A percentile compares a stretch with the other conserved stretches of the same genome.
phyloP scores from a whole-genome alignment of 2,888 invertebrate genomes.

The Drosophila robusta region DNA sequence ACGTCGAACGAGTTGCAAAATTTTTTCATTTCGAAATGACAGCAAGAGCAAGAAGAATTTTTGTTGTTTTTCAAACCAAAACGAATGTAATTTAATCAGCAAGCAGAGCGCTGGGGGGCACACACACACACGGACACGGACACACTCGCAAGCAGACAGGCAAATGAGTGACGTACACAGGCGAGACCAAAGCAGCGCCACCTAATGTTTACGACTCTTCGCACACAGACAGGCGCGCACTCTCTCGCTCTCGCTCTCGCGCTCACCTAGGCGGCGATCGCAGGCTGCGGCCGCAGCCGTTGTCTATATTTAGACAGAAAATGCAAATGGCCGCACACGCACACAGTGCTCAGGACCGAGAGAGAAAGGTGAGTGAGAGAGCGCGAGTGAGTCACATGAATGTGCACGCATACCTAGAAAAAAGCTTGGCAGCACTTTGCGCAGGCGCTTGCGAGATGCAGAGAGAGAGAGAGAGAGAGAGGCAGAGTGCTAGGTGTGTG shows the following conservation, averaged over 20 bases:
- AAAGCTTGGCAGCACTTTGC: constrained; percentile 51
- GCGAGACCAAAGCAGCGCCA: constrained; percentile 69
- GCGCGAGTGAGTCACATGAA: constrained; percentile 28
- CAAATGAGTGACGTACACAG: constrained; percentile 52
- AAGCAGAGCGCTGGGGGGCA: constrained; percentile 28
- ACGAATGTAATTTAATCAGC: constrained; percentile 73
- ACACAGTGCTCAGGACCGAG: constrained; percentile 17
- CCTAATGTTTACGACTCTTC: constrained; percentile 38
- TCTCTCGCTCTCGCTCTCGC: not conserved
- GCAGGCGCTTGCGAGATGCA: constrained; percentile 49
- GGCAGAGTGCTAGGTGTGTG: not conserved
- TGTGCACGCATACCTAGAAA: constrained; percentile 31
- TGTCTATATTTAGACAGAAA: constrained; percentile 79
- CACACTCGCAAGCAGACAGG: constrained; percentile 1
- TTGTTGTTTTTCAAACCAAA: constrained; percentile 41
- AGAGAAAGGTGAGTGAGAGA: constrained; percentile 1
- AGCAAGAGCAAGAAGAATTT: constrained; percentile 11
- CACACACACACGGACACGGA: constrained; percentile 13
- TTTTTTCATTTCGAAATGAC: constrained; percentile 39
- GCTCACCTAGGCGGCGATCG: constrained; percentile 50
- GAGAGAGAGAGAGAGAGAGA: not conserved
- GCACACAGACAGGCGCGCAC: constrained; percentile 11
- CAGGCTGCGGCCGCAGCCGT: constrained; percentile 15
- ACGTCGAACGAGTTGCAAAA: constrained; percentile 26
- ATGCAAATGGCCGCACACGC: constrained; percentile 73